Percentiles rank a stretch among this genome's conserved stretches.
phyloP scores from a whole-genome alignment of 2,888 invertebrate species.

The Torymus aiolomorphi region DNA sequence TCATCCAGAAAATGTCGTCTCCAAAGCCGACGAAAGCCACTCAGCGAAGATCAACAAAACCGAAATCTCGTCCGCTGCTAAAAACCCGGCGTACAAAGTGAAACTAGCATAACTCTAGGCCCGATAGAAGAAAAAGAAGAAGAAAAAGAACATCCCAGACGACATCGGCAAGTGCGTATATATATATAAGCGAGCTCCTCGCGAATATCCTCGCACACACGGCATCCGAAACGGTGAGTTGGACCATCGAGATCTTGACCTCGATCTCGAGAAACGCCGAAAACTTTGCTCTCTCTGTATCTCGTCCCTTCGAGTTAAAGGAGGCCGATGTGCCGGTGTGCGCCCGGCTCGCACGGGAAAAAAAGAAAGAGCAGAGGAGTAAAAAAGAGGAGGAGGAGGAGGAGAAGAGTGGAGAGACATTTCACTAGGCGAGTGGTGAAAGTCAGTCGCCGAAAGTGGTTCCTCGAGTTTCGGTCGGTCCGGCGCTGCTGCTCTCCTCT shows the following conservation, averaged over 20 bases:
- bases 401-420: slow-evolving; percentile 24
- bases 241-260: slow-evolving; percentile 47
- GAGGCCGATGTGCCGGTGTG: slow-evolving; percentile 25
- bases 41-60: no score
- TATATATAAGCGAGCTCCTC: no score
- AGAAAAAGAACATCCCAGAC: no score
- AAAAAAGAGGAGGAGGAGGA: slow-evolving; percentile 24
- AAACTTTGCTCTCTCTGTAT: no score
- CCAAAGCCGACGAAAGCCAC: no score
- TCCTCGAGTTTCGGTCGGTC: slow-evolving; percentile 58
- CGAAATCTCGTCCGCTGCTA: no score
- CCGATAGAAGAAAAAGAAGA: no score
- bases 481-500: background rate
- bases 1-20: no score
- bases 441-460: slow-evolving; percentile 70
- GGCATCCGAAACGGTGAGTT: background rate
- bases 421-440: slow-evolving; percentile 61
- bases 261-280: slow-evolving; percentile 66
- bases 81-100: no score
- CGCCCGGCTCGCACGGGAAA: background rate
- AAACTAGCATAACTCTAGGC: no score
- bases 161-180: no score
- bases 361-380: slow-evolving; percentile 23
- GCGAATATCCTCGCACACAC: no score
- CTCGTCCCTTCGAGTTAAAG: slow-evolving; percentile 31